Percentiles rank a stretch among this genome's conserved stretches.
These are phyloP conservation scores for Sebastes melanostomus DNA, from an alignment of 2,797 vertebrate species.

Conservation along the genomic window DNA sequence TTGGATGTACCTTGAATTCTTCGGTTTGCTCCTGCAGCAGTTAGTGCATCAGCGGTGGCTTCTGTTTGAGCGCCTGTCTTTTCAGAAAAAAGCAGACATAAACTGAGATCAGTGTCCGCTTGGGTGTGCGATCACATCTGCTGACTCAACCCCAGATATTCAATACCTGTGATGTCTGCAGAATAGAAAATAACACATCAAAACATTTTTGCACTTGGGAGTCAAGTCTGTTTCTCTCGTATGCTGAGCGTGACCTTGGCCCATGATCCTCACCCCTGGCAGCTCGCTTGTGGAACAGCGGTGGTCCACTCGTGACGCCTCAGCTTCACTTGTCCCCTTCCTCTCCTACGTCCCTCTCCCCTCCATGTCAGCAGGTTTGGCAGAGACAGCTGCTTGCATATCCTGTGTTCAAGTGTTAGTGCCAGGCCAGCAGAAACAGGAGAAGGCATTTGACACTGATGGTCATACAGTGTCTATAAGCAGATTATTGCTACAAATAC, in stretches of 20 bases:
- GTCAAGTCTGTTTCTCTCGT: conserved; percentile 5
- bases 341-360: conserved; percentile 9
- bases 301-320: conserved; percentile 51
- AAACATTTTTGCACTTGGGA: conserved; percentile 13
- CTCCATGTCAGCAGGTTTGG: conserved; percentile 74
- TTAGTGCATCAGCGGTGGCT: neutral
- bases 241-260: conserved; percentile 57
- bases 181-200: conserved; percentile 38
- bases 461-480: conserved; percentile 45
- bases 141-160: conserved; percentile 63
- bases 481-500: conserved; percentile 55
- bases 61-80: neutral
- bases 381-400: conserved; percentile 63
- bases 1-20: neutral
- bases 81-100: conserved; percentile 21
- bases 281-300: conserved; percentile 42
- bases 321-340: conserved; percentile 21
- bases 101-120: conserved; percentile 25
- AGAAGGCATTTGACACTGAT: conserved; percentile 68
- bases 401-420: conserved; percentile 70
- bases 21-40: neutral
- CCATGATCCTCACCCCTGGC: conserved; percentile 46
- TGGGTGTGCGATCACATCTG: conserved; percentile 38
- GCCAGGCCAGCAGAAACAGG: conserved; percentile 78
- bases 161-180: conserved; percentile 50